phyloP scores from a whole-genome alignment of 2,113 vertebrate species.

The Heterochromis multidens region DNA sequence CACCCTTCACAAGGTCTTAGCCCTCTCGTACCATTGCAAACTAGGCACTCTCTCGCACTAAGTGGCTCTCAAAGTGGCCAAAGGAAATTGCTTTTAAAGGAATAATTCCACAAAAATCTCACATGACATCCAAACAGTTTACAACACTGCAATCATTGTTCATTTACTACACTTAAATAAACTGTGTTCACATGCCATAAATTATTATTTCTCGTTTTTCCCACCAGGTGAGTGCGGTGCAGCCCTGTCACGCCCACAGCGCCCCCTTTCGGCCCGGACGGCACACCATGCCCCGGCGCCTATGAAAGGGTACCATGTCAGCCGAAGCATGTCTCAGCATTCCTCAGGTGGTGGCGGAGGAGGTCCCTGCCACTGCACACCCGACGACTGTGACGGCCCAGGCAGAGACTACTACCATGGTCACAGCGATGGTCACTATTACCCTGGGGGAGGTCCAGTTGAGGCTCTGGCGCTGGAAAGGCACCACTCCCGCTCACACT shows the following conservation, averaged over 20 bases:
- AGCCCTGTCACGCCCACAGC: slow-evolving; percentile 81
- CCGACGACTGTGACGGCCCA: slow-evolving; percentile 81
- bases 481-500: slow-evolving; percentile 68
- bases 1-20: background rate
- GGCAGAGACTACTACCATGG: slow-evolving; percentile 83
- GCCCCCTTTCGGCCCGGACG: slow-evolving; percentile 81
- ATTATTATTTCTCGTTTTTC: background rate
- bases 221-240: slow-evolving; percentile 72
- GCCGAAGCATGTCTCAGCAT: slow-evolving; percentile 89
- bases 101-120: background rate
- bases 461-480: slow-evolving; percentile 82
- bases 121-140: background rate
- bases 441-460: slow-evolving; percentile 80
- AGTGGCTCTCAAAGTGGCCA: no score
- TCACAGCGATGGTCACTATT: slow-evolving; percentile 86
- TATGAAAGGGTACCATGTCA: slow-evolving; percentile 97
- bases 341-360: slow-evolving; percentile 73
- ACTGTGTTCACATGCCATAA: background rate
- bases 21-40: no score
- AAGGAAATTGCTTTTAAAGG: background rate
- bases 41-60: no score
- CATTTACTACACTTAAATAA: background rate
- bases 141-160: background rate
- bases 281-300: slow-evolving; percentile 83
- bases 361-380: slow-evolving; percentile 85